These are phyloP conservation scores for Pleuronectes platessa DNA, from an alignment of 2,113 vertebrate genomes.

Conservation along the genomic window DNA sequence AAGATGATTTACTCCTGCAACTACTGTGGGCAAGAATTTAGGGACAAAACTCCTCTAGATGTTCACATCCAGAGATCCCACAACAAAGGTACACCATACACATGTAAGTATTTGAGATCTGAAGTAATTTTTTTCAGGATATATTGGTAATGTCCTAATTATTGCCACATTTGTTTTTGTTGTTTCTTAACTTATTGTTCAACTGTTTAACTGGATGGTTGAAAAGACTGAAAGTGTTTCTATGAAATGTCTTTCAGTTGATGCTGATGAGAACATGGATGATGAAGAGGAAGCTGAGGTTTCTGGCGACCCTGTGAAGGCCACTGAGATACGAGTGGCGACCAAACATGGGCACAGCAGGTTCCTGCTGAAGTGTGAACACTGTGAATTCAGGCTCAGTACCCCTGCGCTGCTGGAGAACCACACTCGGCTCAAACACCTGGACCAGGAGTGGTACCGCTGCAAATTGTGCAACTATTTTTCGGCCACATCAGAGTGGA, in stretches of 20 bases:
- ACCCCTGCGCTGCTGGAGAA: constrained; percentile 87
- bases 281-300: constrained; percentile 49
- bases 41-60: constrained; percentile 77
- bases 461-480: constrained; percentile 92
- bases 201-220: not conserved
- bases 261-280: constrained; percentile 49
- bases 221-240: constrained; percentile 2
- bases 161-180: no score
- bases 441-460: constrained; percentile 87
- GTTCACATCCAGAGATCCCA: constrained; percentile 79
- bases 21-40: constrained; percentile 81
- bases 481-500: constrained; percentile 89
- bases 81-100: constrained; percentile 69
- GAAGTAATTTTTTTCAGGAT: not conserved
- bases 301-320: constrained; percentile 21
- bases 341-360: constrained; percentile 79
- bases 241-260: constrained; percentile 61
- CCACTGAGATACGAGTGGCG: constrained; percentile 63
- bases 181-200: not conserved
- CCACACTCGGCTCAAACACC: constrained; percentile 88
- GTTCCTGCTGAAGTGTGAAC: constrained; percentile 89
- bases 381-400: constrained; percentile 91
- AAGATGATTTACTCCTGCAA: constrained; percentile 75
- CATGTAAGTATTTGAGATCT: constrained; percentile 63
- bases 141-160: not conserved